Evolutionary conservation across 92 coral and sea anemone genomes (phyloP).

Genomic region (Palythoa heliodiscus): DNA sequence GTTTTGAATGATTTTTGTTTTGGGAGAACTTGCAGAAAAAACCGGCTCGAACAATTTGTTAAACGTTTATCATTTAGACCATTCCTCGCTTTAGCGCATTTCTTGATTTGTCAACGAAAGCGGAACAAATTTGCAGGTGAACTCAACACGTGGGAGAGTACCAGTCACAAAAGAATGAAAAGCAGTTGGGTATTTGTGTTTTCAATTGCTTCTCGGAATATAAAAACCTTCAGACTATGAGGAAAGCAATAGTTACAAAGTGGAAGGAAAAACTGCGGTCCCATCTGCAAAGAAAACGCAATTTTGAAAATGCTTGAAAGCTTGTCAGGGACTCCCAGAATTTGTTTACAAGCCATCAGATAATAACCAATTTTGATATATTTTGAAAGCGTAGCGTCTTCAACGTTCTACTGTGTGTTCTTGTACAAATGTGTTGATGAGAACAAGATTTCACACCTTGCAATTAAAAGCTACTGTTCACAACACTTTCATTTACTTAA

Average conservation of each 20-base stretch:
- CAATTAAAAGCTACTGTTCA: conserved; percentile 44
- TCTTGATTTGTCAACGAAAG: background rate
- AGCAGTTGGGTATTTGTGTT: conserved; percentile 10
- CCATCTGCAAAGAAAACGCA: background rate
- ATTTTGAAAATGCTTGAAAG: background rate
- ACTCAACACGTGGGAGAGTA: conserved; percentile 11
- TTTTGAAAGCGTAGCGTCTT: background rate
- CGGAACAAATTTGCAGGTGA: background rate
- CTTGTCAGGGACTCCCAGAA: no score
- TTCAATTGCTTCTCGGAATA: background rate
- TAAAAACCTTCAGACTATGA: background rate
- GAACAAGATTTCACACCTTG: conserved; percentile 44
- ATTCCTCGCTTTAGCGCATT: background rate
- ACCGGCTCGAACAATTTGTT: background rate
- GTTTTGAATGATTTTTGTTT: no score
- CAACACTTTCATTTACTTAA: conserved; percentile 25
- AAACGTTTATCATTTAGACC: background rate
- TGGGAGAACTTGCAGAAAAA: no score
- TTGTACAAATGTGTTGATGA: conserved; percentile 34
- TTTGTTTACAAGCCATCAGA: background rate
- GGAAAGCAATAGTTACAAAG: background rate
- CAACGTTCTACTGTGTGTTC: background rate
- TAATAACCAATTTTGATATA: background rate
- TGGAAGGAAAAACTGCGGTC: background rate
- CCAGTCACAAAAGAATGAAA: background rate